These are phyloP conservation scores for Pseudorasbora parva DNA, from an alignment of 2,113 vertebrate genomes.

Conservation along the genomic window DNA sequence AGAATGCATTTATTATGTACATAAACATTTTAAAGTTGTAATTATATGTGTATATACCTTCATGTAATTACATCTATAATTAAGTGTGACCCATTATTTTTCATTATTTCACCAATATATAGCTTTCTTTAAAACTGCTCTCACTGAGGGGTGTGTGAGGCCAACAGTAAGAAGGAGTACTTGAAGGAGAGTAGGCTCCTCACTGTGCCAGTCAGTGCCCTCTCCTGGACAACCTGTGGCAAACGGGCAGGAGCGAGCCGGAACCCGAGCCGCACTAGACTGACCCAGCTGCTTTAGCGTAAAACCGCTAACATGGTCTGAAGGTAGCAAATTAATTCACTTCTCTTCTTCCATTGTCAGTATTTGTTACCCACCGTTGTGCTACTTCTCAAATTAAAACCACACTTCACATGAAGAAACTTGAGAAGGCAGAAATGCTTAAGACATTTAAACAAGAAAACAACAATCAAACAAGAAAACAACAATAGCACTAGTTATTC, in stretches of 20 bases:
- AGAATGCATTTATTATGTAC: no score
- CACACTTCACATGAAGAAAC: neutral
- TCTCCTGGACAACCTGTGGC: slow-evolving; percentile 57
- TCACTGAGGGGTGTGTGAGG: neutral
- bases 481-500: neutral
- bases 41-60: no score
- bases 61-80: no score
- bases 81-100: neutral
- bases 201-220: slow-evolving; percentile 58
- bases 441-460: neutral
- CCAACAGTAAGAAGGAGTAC: neutral
- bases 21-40: no score
- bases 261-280: slow-evolving; percentile 21
- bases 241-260: slow-evolving; percentile 22
- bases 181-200: neutral
- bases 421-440: neutral
- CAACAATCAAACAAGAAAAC: neutral
- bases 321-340: slow-evolving; percentile 53
- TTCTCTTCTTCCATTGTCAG: neutral
- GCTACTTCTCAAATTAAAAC: neutral
- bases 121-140: neutral
- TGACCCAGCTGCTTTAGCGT: slow-evolving; percentile 53
- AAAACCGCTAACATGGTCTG: slow-evolving; percentile 55
- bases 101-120: neutral
- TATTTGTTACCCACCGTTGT: neutral